Conservation (phyloP, 2,113 vertebrate genomes). For the Cisticola juncidis region DNA sequence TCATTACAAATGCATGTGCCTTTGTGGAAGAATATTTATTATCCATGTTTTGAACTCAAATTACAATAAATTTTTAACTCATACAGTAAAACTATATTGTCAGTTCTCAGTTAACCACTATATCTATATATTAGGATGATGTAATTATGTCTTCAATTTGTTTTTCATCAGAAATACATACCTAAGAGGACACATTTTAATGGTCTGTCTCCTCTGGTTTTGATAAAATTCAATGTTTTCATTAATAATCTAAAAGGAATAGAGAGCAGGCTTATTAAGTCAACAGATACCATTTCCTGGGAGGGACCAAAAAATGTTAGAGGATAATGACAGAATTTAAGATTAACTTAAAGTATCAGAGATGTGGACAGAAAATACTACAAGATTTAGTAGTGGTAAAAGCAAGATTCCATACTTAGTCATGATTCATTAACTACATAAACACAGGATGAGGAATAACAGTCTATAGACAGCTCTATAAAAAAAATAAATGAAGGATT, state of each 20-base stretch:
- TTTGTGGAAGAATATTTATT: background rate
- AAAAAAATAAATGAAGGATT: background rate
- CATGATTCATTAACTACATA: background rate
- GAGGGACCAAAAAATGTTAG: background rate
- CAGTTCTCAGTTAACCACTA: background rate
- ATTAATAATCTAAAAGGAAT: background rate
- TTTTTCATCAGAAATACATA: background rate
- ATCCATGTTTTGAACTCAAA: background rate
- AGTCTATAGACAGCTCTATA: background rate
- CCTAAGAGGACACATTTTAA: background rate
- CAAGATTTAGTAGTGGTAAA: background rate
- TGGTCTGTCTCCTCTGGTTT: background rate
- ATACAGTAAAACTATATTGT: background rate
- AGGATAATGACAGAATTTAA: background rate
- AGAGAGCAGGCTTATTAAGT: background rate
- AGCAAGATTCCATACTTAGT: background rate
- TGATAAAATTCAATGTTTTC: background rate
- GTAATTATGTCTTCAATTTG: background rate
- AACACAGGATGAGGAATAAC: background rate
- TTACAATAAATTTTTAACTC: background rate
- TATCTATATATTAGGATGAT: background rate
- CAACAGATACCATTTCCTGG: background rate
- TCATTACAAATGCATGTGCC: accelerated
- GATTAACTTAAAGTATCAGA: background rate
- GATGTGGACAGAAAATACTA: background rate